These are phyloP conservation scores for Pelodiscus sinensis DNA, from an alignment of 2,113 vertebrate genomes.

Conservation along the genomic window DNA sequence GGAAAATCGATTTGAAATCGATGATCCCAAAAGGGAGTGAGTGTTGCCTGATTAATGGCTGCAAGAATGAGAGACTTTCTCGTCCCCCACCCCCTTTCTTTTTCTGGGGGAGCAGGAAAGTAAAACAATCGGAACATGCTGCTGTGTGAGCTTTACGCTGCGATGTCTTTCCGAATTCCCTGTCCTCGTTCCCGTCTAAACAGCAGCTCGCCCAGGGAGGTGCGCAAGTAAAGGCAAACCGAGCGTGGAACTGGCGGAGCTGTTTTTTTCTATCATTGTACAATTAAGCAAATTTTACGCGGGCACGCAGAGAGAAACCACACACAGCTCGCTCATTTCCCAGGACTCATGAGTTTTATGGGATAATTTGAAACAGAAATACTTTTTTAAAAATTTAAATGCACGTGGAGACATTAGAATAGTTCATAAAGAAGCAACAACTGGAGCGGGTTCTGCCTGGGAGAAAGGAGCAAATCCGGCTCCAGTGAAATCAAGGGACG, in stretches of 20 bases:
- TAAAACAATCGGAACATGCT: not conserved
- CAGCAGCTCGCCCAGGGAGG: not conserved
- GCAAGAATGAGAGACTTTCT: not conserved
- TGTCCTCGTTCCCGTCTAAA: not conserved
- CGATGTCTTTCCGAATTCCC: not conserved
- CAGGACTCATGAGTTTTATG: fast-evolving
- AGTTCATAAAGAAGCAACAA: not conserved
- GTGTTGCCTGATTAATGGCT: not conserved
- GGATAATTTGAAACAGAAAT: fast-evolving
- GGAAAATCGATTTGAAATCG: not conserved
- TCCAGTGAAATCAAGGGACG: not conserved
- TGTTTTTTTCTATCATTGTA: not conserved
- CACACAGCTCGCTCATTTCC: not conserved
- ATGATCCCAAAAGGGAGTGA: not conserved
- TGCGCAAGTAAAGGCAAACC: not conserved
- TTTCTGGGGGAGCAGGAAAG: not conserved
- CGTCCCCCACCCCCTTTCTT: not conserved
- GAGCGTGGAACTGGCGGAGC: not conserved
- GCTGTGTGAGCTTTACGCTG: not conserved
- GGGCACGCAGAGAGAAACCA: fast-evolving
- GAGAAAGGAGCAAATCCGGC: not conserved
- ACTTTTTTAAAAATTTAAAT: not conserved
- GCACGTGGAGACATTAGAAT: not conserved
- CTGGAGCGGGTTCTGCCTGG: not conserved
- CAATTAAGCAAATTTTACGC: fast-evolving